phyloP scores from a whole-genome alignment of 2,113 vertebrate genomes.

The Cinclus cinclus region DNA sequence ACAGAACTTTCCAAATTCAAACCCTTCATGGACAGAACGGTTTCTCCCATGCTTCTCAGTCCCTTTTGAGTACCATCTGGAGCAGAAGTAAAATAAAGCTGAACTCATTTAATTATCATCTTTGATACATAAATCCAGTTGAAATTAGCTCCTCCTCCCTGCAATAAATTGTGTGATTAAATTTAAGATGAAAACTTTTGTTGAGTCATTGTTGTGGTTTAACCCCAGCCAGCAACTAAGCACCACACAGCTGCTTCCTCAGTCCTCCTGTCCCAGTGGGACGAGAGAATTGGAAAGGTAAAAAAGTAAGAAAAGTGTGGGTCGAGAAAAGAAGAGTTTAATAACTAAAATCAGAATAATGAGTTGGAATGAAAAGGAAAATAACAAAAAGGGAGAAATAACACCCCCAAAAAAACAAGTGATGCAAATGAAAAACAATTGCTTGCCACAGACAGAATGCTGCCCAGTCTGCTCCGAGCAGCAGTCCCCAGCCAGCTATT shows the following conservation, averaged over 20 bases:
- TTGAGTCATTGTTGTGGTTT: background rate
- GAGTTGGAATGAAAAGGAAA: background rate
- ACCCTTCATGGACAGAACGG: background rate
- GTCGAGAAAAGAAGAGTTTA: background rate
- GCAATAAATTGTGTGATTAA: background rate
- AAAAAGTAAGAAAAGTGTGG: background rate
- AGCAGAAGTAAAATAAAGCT: conserved; percentile 17
- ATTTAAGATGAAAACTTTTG: background rate
- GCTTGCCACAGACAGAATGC: background rate
- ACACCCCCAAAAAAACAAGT: background rate
- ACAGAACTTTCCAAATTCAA: background rate
- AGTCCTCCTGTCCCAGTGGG: background rate
- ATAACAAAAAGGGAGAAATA: background rate
- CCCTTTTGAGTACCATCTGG: conserved; percentile 10
- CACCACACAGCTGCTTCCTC: background rate
- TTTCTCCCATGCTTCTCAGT: background rate
- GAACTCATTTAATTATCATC: background rate
- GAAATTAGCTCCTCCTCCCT: background rate
- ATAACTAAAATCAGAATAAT: background rate
- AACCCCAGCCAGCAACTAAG: background rate
- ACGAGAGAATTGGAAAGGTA: background rate
- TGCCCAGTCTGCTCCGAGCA: background rate
- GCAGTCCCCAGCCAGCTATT: background rate
- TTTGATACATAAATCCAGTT: background rate
- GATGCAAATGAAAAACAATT: background rate